phyloP scores from a whole-genome alignment of 2,888 invertebrate genomes.

The Macrophya annulata region DNA sequence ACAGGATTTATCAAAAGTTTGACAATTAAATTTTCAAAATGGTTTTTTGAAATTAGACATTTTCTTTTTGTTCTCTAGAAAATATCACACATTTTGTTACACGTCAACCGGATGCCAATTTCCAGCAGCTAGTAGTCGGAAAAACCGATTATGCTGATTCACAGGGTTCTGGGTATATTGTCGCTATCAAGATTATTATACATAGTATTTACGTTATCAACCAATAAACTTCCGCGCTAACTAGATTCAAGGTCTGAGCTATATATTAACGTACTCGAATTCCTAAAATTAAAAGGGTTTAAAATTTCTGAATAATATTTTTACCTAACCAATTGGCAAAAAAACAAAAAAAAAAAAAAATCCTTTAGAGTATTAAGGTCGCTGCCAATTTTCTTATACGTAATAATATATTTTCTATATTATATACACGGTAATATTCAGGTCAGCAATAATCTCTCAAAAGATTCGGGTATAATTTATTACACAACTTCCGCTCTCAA shows the following conservation, averaged over 20 bases:
- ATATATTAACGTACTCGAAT: background rate
- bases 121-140: background rate
- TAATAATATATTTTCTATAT: background rate
- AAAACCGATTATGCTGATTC: slow-evolving; percentile 29
- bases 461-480: slow-evolving; percentile 32
- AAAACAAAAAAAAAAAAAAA: background rate
- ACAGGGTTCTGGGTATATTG: background rate
- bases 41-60: background rate
- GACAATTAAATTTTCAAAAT: no score
- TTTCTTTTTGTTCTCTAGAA: background rate
- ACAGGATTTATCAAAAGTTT: no score
- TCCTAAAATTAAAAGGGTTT: background rate
- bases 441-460: slow-evolving; percentile 49
- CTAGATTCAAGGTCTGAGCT: background rate
- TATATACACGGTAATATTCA: slow-evolving; percentile 19
- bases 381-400: background rate
- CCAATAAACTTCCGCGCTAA: slow-evolving; percentile 2
- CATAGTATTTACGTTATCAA: slow-evolving; percentile 1
- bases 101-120: slow-evolving; percentile 5
- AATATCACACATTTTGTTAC: background rate
- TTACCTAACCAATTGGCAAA: background rate
- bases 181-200: slow-evolving; percentile 15
- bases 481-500: background rate
- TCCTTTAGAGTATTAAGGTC: background rate
- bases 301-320: background rate